Percentiles rank a stretch among this genome's conserved stretches.
Evolutionary conservation across 2,113 vertebrate species (phyloP).

Genomic region (Vombatus ursinus): DNA sequence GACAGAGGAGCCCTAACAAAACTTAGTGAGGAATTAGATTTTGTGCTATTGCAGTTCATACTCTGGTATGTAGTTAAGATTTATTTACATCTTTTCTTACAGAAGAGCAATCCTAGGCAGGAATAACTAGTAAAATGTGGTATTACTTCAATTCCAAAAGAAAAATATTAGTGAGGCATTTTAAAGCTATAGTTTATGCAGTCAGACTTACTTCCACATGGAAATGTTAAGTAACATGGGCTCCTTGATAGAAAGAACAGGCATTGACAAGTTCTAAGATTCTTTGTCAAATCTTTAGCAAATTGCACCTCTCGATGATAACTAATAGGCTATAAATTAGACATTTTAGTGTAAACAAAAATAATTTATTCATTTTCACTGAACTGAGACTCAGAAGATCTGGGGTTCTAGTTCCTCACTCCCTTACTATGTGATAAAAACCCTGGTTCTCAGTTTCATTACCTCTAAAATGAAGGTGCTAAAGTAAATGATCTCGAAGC

Average conservation of each 20-base stretch:
- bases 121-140: not conserved
- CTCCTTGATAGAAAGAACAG: not conserved
- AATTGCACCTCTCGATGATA: not conserved
- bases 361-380: not conserved
- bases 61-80: not conserved
- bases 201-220: not conserved
- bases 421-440: not conserved
- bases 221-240: not conserved
- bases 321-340: not conserved
- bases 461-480: not conserved
- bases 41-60: not conserved
- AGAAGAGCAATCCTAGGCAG: not conserved
- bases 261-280: not conserved
- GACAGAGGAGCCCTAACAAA: not conserved
- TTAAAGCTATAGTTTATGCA: not conserved
- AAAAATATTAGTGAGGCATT: not conserved
- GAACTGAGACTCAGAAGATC: not conserved
- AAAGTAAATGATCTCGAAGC: not conserved
- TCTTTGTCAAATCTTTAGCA: not conserved
- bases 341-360: not conserved
- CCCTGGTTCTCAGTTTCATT: not conserved
- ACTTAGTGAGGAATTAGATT: not conserved
- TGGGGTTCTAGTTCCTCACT: not conserved
- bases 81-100: not conserved
- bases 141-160: not conserved